Evolutionary conservation across 2,113 vertebrate genomes (phyloP).

Genomic region (Heloderma charlesbogerti): DNA sequence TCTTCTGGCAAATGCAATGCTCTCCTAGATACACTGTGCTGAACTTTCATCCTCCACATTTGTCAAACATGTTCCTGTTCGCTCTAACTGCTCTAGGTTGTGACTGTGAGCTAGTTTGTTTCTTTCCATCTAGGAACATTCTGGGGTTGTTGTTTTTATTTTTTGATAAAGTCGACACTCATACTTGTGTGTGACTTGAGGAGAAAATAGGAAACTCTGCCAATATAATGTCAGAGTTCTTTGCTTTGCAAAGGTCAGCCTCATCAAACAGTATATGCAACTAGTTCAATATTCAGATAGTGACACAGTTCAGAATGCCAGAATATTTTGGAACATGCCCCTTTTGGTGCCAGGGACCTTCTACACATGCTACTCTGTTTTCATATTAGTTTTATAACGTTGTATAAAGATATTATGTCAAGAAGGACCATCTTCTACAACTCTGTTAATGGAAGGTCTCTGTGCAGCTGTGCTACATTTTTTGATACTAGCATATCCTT

Average conservation of each 20-base stretch:
- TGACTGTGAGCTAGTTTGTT: neutral
- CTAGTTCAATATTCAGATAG: neutral
- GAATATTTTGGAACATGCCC: neutral
- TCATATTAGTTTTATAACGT: neutral
- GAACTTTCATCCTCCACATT: neutral
- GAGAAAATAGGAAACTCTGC: conserved; percentile 36
- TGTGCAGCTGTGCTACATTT: neutral
- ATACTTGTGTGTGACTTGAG: conserved; percentile 8
- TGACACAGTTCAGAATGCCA: neutral
- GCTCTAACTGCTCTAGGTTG: neutral
- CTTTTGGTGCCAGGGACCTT: neutral
- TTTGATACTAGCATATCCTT: neutral
- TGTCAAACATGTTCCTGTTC: neutral
- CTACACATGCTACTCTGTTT: neutral
- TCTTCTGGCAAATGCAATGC: neutral
- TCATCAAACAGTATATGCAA: conserved; percentile 21
- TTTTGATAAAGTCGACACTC: neutral
- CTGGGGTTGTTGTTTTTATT: neutral
- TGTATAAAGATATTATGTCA: neutral
- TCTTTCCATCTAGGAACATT: neutral
- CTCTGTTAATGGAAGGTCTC: neutral
- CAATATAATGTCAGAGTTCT: conserved; percentile 39
- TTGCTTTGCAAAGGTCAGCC: conserved; percentile 22
- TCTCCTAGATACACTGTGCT: neutral
- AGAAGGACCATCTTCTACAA: neutral